Conservation (phyloP, 2,797 vertebrate genomes). For the Trichosurus vulpecula region DNA sequence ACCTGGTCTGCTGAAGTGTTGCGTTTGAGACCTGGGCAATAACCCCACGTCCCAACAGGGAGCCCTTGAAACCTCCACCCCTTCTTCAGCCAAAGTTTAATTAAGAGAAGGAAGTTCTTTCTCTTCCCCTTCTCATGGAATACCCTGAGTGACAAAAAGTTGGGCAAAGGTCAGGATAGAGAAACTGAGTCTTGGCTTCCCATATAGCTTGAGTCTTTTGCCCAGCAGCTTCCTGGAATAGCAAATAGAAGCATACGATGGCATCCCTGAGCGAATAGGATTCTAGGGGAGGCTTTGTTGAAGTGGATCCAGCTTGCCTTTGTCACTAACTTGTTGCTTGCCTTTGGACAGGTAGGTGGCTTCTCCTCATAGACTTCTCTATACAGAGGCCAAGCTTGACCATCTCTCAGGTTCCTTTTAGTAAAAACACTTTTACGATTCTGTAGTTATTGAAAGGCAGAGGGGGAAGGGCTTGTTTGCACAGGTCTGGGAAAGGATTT, state of each 20-base stretch:
- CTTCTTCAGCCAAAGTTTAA: not conserved
- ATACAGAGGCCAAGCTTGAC: not conserved
- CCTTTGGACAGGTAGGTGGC: not conserved
- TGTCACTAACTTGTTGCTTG: not conserved
- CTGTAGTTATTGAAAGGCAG: not conserved
- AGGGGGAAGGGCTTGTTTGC: not conserved
- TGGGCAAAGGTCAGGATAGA: not conserved
- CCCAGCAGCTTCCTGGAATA: not conserved
- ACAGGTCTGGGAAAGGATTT: conserved; percentile 29
- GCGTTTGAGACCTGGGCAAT: not conserved
- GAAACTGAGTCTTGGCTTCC: not conserved
- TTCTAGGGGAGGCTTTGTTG: not conserved
- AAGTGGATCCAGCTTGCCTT: not conserved
- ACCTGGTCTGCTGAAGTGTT: not conserved
- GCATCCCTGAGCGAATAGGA: not conserved
- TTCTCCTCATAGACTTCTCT: not conserved
- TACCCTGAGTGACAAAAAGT: not conserved
- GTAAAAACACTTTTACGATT: not conserved
- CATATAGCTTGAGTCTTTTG: not conserved
- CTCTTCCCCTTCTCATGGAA: not conserved
- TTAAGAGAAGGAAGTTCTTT: not conserved
- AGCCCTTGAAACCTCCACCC: not conserved
- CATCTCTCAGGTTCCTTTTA: not conserved
- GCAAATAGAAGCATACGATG: not conserved
- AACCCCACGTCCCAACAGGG: not conserved